These are phyloP conservation scores for Enoplolaimus lenunculus DNA, from an alignment of 2,888 invertebrate genomes.

Conservation along the genomic window DNA sequence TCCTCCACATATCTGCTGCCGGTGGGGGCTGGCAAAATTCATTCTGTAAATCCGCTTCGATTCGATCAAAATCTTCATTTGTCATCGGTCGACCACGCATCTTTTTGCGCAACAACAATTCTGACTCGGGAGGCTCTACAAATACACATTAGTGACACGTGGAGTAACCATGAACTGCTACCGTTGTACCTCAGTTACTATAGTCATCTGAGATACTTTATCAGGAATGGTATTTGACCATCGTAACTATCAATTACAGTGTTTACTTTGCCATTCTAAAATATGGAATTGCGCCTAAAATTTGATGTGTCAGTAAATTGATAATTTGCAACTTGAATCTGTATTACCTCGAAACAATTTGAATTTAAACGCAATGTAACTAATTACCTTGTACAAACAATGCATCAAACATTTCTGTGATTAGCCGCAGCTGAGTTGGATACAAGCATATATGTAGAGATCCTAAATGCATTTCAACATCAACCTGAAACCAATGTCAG, in stretches of 20 bases:
- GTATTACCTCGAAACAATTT: too few relatives aligned
- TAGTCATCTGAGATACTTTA: too few relatives aligned
- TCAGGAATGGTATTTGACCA: too few relatives aligned
- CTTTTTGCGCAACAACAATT: background rate
- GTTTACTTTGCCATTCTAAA: too few relatives aligned
- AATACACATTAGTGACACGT: too few relatives aligned
- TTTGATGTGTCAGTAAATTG: too few relatives aligned
- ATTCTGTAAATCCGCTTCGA: background rate
- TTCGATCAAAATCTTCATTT: background rate
- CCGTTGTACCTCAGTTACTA: too few relatives aligned
- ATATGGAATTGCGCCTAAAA: too few relatives aligned
- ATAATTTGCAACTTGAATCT: too few relatives aligned
- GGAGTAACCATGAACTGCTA: too few relatives aligned
- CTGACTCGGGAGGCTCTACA: background rate
- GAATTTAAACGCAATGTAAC: too few relatives aligned
- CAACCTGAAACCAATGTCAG: conserved; percentile 28
- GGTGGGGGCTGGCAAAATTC: background rate
- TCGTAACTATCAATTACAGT: too few relatives aligned
- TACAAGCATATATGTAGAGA: conserved; percentile 27
- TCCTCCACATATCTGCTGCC: background rate
- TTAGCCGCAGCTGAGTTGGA: conserved; percentile 29
- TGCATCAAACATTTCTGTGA: conserved; percentile 11
- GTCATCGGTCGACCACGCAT: background rate
- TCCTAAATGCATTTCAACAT: conserved; percentile 29
- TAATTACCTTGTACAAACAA: background rate